Conservation (phyloP, 2,888 invertebrate genomes). For the Acronicta alni region DNA sequence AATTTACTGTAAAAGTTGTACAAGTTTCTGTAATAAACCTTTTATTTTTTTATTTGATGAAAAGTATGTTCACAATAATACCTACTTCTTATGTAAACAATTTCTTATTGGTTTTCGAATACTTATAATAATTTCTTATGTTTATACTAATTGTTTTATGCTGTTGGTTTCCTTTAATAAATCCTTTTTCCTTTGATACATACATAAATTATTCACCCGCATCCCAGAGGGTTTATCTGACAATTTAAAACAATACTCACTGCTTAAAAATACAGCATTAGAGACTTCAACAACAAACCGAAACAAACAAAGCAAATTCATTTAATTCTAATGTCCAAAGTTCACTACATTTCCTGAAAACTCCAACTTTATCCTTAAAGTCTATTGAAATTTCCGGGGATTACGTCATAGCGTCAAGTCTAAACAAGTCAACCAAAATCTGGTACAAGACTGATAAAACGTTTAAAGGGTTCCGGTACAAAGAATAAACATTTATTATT, state of each 20-base stretch:
- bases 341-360: slow-evolving; percentile 36
- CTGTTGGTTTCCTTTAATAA: no score
- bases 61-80: no score
- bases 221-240: no score
- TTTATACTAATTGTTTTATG: no score
- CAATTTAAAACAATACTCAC: slow-evolving; percentile 14
- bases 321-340: slow-evolving; percentile 46
- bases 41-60: no score
- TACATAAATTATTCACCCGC: no score
- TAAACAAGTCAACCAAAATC: slow-evolving; percentile 43
- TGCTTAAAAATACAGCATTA: slow-evolving; percentile 8
- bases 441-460: slow-evolving; percentile 30
- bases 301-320: slow-evolving; percentile 41
- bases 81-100: no score
- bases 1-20: no score
- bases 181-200: no score
- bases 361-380: slow-evolving; percentile 32
- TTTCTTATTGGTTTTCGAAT: no score
- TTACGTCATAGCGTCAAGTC: slow-evolving; percentile 36
- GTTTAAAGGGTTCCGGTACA: slow-evolving; percentile 13
- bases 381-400: slow-evolving; percentile 49
- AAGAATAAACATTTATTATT: not conserved
- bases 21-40: no score
- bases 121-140: no score
- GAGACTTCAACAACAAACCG: slow-evolving; percentile 29